Conservation (phyloP, 2,888 invertebrate genomes). For the Proisotoma minuta region DNA sequence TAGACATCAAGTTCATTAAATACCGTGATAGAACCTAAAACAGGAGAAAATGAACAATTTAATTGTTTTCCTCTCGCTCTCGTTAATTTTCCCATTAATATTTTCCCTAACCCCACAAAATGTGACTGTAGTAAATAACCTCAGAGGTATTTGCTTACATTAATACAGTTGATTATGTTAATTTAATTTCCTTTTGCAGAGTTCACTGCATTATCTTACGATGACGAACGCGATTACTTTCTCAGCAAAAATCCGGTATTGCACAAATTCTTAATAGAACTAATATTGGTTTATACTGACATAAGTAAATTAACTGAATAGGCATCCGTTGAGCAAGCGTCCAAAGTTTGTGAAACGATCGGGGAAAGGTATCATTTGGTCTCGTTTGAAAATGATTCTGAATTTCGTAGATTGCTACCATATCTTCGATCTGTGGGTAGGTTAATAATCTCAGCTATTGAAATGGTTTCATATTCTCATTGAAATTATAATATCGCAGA, state of each 20-base stretch:
- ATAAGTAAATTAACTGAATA: neutral
- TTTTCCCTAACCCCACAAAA: neutral
- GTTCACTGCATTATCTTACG: neutral
- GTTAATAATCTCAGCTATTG: neutral
- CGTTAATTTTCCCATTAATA: no score
- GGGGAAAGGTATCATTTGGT: constrained; percentile 24
- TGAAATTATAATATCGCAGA: neutral
- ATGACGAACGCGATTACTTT: constrained; percentile 5
- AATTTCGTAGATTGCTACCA: constrained; percentile 11
- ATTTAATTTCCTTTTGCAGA: neutral
- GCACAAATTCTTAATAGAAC: neutral
- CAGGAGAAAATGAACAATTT: no score
- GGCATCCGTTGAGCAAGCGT: constrained; percentile 15
- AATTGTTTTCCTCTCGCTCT: no score
- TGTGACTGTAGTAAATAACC: neutral
- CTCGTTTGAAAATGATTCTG: constrained; percentile 15
- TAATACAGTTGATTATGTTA: neutral
- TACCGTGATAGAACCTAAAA: no score
- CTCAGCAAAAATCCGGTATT: constrained; percentile 7
- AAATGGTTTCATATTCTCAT: no score
- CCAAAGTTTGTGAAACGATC: constrained; percentile 18
- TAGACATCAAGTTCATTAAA: no score
- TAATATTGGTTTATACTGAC: neutral
- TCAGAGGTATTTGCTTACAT: neutral
- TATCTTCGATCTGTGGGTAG: constrained; percentile 14